Evolutionary conservation across 2,113 vertebrate species (phyloP), one percentile per base, ranked within the genome.

Genomic region (Indicator maculatus): DNA sequence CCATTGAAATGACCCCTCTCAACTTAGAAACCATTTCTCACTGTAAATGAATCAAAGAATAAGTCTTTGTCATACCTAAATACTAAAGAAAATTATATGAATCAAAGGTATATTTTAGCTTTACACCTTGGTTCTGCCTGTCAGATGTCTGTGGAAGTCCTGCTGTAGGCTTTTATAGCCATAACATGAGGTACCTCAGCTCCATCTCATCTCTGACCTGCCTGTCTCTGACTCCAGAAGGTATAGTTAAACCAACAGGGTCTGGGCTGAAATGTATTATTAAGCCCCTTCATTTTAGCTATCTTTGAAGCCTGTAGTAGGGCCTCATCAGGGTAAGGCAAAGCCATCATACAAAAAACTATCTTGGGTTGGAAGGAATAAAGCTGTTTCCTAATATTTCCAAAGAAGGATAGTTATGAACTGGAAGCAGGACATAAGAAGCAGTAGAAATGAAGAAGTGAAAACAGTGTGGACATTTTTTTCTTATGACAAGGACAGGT

Each of bases 391-490:
- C 55, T 77, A 65, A 17, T 75, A 86, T 69, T 91, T 78, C 39
- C 24, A 44, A 86, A 69, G 92, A 75, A 83, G 39, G 75, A 16
- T 69, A 88, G 17, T 56, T 66, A 85, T 67, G 56, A 90, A 20
- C 76, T 93, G 24, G 44, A 84, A 79, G 58, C 47, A 86, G 61
- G 41, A 83, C 65, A 65, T 79, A 77, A 83, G 72, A 55, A 90
- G 31, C 30, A 44, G 30, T 27, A 69, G 93, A 67, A 92, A 67
- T 20, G 44, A 19, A 89, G 56, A 77, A 64, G 36, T 60, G 52
- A 87, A 93, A 95, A 74, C 65, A 74, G 53, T 1, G 3, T 64
- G 44, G 24, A 63, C 76, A 93, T 96, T 93, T 95, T 96, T 95
- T 88, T 91, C 69, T 78, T 11, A 73, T 95, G 93, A 95, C 58